These are phyloP conservation scores for Lucifuga dentata DNA, from an alignment of 2,113 vertebrate genomes.

Conservation along the genomic window DNA sequence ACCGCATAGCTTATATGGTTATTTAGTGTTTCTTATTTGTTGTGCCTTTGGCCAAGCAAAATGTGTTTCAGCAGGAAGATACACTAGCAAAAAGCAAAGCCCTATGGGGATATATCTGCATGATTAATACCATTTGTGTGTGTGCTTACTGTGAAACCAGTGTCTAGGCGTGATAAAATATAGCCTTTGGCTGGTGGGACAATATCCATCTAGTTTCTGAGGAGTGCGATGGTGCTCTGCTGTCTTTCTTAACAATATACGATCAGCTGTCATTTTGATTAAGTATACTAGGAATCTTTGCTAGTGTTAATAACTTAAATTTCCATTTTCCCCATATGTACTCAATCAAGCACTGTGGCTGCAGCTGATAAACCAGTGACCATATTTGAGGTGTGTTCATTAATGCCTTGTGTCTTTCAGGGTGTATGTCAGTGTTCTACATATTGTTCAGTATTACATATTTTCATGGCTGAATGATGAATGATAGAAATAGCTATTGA, in stretches of 20 bases:
- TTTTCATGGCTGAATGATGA: constrained; percentile 24
- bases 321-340: constrained; percentile 58
- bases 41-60: constrained; percentile 63
- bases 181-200: constrained; percentile 67
- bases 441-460: constrained; percentile 11
- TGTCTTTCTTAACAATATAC: constrained; percentile 62
- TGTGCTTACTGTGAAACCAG: constrained; percentile 63
- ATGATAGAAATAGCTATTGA: constrained; percentile 16
- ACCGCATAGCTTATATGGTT: constrained; percentile 35
- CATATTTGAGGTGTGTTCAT: constrained; percentile 34
- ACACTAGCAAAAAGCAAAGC: constrained; percentile 54
- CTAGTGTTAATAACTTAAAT: constrained; percentile 75
- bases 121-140: constrained; percentile 70
- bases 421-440: constrained; percentile 25
- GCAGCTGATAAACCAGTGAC: constrained; percentile 29
- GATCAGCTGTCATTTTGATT: constrained; percentile 78
- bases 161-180: constrained; percentile 57
- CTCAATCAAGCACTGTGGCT: constrained; percentile 44
- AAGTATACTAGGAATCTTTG: constrained; percentile 68
- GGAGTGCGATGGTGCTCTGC: constrained; percentile 46
- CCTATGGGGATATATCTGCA: constrained; percentile 59
- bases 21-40: constrained; percentile 48
- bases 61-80: constrained; percentile 69
- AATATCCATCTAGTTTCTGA: constrained; percentile 71
- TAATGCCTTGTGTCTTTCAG: constrained; percentile 36